These are phyloP conservation scores for Thalassoma bifasciatum DNA, from an alignment of 2,113 vertebrate genomes.

Conservation along the genomic window DNA sequence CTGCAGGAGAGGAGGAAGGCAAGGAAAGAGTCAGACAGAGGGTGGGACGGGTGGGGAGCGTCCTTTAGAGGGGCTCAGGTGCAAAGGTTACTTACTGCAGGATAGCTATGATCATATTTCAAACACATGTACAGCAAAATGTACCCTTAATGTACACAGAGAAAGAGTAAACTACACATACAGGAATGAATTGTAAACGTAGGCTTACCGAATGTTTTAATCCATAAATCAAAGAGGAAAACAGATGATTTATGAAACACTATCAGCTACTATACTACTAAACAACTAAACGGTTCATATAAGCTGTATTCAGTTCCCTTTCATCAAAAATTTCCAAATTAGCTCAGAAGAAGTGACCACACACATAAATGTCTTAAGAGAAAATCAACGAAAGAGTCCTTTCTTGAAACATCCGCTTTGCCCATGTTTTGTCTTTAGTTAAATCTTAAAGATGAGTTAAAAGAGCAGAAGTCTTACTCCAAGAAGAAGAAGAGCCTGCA, in stretches of 20 bases:
- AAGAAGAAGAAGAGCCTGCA: too few species aligned
- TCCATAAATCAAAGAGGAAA: background rate
- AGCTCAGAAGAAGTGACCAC: background rate
- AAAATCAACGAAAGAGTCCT: background rate
- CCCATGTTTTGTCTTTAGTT: background rate
- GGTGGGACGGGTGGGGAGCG: background rate
- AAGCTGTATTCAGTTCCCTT: background rate
- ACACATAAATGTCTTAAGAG: background rate
- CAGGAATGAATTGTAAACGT: background rate
- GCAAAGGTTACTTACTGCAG: too few species aligned
- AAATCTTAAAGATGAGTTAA: background rate
- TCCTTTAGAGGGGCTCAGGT: background rate
- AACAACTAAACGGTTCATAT: background rate
- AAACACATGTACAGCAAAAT: too few species aligned
- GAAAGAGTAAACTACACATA: background rate
- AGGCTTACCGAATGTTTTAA: background rate
- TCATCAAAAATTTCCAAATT: too few species aligned
- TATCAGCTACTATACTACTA: too few species aligned
- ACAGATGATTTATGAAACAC: background rate
- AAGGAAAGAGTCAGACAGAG: constrained; percentile 52
- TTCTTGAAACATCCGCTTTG: background rate
- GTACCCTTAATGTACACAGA: background rate
- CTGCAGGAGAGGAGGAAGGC: constrained; percentile 71
- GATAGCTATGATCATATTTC: too few species aligned
- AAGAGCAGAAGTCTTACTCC: background rate